Evolutionary conservation across 1,140 invertebrate species (phyloP).

Genomic region (Cataglyphis hispanica): DNA sequence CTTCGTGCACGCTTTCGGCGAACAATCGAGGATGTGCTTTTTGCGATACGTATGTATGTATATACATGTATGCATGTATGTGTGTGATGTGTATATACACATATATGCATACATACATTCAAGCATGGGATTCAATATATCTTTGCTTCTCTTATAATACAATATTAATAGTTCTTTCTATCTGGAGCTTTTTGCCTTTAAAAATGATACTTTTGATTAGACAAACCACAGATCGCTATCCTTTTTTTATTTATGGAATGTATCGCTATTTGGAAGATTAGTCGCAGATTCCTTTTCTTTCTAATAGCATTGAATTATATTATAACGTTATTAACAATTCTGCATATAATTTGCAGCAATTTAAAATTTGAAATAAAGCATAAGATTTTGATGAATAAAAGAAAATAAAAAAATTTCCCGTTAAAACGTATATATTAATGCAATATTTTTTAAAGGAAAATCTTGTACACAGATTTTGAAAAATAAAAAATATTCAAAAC

Average conservation of each 20-base stretch:
- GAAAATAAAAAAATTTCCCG: slow-evolving; percentile 26
- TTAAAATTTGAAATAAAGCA: slow-evolving; percentile 11
- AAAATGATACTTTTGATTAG: slow-evolving; percentile 80
- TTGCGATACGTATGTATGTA: slow-evolving; percentile 28
- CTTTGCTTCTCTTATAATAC: slow-evolving; percentile 15
- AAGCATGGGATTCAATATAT: slow-evolving; percentile 49
- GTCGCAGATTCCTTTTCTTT: slow-evolving; percentile 65
- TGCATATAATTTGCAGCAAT: background rate
- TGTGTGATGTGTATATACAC: too few relatives aligned
- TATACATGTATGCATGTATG: background rate
- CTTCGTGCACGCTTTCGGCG: slow-evolving; percentile 75
- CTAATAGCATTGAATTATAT: slow-evolving; percentile 65
- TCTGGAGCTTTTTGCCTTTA: slow-evolving; percentile 52
- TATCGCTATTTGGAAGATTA: slow-evolving; percentile 86
- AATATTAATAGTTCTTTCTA: slow-evolving; percentile 35
- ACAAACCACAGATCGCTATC: slow-evolving; percentile 74
- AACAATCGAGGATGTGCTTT: slow-evolving; percentile 70
- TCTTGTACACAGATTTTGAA: slow-evolving; percentile 74
- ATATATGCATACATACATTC: too few relatives aligned
- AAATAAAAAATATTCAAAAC: slow-evolving; percentile 65
- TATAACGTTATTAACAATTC: slow-evolving; percentile 14
- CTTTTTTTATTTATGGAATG: slow-evolving; percentile 83
- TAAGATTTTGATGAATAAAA: background rate
- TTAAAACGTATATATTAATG: slow-evolving; percentile 53
- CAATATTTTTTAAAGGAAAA: slow-evolving; percentile 51